Base-by-base conservation (phyloP, 1,140 invertebrate genomes). In the Zaprionus ghesquierei region DNA sequence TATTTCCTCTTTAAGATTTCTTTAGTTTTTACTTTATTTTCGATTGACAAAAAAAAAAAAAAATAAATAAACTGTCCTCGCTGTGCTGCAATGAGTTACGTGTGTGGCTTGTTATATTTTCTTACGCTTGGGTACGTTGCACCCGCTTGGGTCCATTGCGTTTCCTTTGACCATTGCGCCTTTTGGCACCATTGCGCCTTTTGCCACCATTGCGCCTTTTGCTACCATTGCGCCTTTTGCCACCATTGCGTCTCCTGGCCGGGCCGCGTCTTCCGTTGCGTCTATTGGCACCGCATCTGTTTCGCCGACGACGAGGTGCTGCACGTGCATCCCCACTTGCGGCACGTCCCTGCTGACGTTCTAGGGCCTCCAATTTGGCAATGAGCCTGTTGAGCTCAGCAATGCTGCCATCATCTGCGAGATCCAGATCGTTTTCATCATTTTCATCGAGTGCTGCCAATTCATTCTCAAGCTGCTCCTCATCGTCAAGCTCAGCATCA, bases 401-500 rank as follows among this genome's bases (percentile, higher is more conserved):
- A 6, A 51, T 12, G 8, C 18, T 33, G 8, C 49, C 50, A 0
- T 55, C 27, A 38, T 71, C 55, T 31, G 41, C 1, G n/a, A 51
- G 13, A 0, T 58, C 41, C 13, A 33, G 38, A 22, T 74, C 59
- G 8, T 35, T 3, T 2, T 35, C 38, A 23, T 68, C 46, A 2
- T 75, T 44, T 12, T 69, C 65, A 3, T 59, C 27, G 22, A 77
- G 51, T 2, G 61, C 64, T 2, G 61, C 70, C n/a, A 41, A 41
- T 1, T 41, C 35, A 6, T 15, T 15, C 1, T 65, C 75, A 15
- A 74, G 73, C 3, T 53, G 51, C 1, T 81, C 65, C 8, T 58
- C 66, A 0, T 77, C 69, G 20, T 86, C 75, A 2, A 63, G 69
- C 2, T 59, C 38, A 3, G 74, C 71, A 20, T 62, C 27, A 0